Evolutionary conservation across 2,888 invertebrate genomes (phyloP), one percentile per base, ranked within the genome.

Genomic region (Apodemia zela): DNA sequence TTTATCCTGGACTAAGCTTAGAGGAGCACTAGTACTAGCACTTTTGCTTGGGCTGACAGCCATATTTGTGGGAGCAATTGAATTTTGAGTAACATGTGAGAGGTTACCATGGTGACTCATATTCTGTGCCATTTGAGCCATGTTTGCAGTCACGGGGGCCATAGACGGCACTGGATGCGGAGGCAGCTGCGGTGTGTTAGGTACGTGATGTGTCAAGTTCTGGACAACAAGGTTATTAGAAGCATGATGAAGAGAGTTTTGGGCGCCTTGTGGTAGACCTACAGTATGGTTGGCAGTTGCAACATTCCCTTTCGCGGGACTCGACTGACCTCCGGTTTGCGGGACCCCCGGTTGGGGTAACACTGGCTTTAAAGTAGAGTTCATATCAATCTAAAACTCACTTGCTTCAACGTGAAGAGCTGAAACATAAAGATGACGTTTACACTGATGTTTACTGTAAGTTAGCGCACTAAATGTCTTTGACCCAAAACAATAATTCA

Each of bases 341-440:
- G 85, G 84, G 71, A 86, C 87, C 75, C 86, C 89, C 78, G 89
- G 83, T 79, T 93, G 87, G 71, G 93, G 85, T 75, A 93, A 78
- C 76, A 91, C 93, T 80, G 93, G 93, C 85, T 93, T 93, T 83
- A 93, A 82, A 78, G 93, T 93, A 77, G 93, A 93, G 89, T 93
- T 94, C 94, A 94, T 93, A 81, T 81, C 86, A 82, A 77, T 76
- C 76, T 77, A 76, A 78, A 75, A 72, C 77, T 71, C 70, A 72
- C 72, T 72, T 66, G 71, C 73, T 72, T 72, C 73, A 71, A 68
- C 70, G 71, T 69, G 75, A 77, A 77, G 59, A 82, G 77, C 87
- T 89, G 87, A 84, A 89, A 87, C 81, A 86, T 79, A 84, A 85
- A 84, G 75, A 73, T 72, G 71, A 73, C 77, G 75, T 78, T 86